Evolutionary conservation across 2,888 invertebrate species (phyloP).

Genomic region (Archaeoteleia sp.): DNA sequence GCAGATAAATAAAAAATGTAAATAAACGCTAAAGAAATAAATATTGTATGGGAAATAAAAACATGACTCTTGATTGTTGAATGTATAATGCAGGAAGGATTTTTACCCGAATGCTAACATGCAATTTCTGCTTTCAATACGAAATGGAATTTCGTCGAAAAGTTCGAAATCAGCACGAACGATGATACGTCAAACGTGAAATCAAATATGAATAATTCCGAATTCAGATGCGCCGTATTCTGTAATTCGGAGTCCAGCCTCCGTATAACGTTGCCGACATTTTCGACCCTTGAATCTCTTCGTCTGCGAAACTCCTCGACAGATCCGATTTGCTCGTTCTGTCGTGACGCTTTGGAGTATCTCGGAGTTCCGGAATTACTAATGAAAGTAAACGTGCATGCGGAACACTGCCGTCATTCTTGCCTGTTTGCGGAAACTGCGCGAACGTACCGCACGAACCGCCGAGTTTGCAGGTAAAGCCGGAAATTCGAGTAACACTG

Average conservation of each 20-base stretch:
- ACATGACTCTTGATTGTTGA: too few species aligned
- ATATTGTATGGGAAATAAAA: too few species aligned
- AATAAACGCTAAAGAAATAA: too few species aligned
- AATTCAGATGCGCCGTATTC: slow-evolving; percentile 15
- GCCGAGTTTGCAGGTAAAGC: background rate
- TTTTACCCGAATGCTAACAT: slow-evolving; percentile 14
- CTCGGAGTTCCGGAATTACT: slow-evolving; percentile 49
- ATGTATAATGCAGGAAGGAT: too few species aligned
- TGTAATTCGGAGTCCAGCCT: slow-evolving; percentile 4
- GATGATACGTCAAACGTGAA: slow-evolving; percentile 15
- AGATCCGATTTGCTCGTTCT: slow-evolving; percentile 34
- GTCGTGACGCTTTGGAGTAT: slow-evolving; percentile 30
- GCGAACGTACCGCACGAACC: slow-evolving; percentile 11
- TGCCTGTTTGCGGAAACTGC: slow-evolving; percentile 16
- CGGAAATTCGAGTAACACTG: slow-evolving; percentile 34
- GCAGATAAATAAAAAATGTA: too few species aligned
- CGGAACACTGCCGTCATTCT: slow-evolving; percentile 20
- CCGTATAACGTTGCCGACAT: background rate
- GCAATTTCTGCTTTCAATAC: slow-evolving; percentile 17
- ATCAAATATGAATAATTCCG: slow-evolving; percentile 36
- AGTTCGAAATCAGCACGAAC: slow-evolving; percentile 10
- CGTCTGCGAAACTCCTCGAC: slow-evolving; percentile 20
- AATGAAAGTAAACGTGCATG: slow-evolving; percentile 52
- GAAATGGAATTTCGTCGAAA: slow-evolving; percentile 3
- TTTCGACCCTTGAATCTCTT: slow-evolving; percentile 31